These are phyloP conservation scores for Spatulosminthurus flaviceps DNA, from an alignment of 2,888 invertebrate genomes.

Conservation along the genomic window DNA sequence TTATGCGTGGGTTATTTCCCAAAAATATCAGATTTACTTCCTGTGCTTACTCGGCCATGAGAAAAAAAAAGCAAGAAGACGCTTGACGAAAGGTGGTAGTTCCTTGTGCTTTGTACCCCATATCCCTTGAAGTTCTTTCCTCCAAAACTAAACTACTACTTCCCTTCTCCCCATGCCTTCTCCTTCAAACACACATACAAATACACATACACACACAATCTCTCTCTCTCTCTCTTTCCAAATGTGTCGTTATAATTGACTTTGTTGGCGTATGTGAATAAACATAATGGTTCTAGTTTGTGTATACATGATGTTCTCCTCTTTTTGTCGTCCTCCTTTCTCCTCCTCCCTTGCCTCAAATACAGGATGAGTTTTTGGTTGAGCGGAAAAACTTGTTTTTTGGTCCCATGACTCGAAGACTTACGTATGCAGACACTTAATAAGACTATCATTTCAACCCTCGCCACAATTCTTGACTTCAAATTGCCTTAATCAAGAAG, in stretches of 20 bases:
- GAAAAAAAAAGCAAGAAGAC: slow-evolving; percentile 20
- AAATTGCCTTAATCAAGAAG: slow-evolving; percentile 64
- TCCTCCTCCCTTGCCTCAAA: slow-evolving; percentile 10
- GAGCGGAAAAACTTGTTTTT: slow-evolving; percentile 15
- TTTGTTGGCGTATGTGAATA: slow-evolving; percentile 21
- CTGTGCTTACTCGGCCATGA: slow-evolving; percentile 48
- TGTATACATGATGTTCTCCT: not conserved
- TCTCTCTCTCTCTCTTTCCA: slow-evolving; percentile 15
- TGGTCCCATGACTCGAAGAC: slow-evolving; percentile 35
- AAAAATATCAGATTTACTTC: slow-evolving; percentile 54
- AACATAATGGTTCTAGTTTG: not conserved
- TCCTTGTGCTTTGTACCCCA: slow-evolving; percentile 1
- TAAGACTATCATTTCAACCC: slow-evolving; percentile 48
- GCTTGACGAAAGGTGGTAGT: slow-evolving; percentile 22
- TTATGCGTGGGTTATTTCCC: slow-evolving; percentile 46
- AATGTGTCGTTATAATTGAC: slow-evolving; percentile 6
- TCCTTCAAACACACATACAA: too few species aligned
- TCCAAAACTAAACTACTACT: not conserved
- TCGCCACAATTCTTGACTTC: slow-evolving; percentile 62
- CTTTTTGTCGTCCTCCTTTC: slow-evolving; percentile 1
- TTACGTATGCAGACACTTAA: slow-evolving; percentile 35
- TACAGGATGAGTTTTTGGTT: not conserved
- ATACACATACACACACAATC: too few species aligned
- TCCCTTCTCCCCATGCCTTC: not conserved
- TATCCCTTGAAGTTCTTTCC: not conserved